Conservation (phyloP, 2,797 vertebrate genomes). For the Poecilia picta region DNA sequence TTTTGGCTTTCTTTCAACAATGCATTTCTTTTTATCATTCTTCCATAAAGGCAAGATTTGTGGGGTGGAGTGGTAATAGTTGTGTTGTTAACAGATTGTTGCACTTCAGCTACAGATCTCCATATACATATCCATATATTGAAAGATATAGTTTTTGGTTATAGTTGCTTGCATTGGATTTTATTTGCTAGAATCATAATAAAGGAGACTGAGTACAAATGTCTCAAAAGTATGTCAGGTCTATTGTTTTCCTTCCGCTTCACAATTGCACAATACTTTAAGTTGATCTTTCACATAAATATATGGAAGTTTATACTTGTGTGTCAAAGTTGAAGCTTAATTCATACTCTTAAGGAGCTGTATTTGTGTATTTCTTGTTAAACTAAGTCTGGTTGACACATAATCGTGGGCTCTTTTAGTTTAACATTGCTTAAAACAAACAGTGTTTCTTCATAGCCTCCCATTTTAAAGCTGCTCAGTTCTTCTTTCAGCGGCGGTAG, state of each 20-base stretch:
- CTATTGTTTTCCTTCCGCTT: neutral
- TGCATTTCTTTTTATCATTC: neutral
- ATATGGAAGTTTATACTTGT: neutral
- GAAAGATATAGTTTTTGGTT: too few relatives aligned
- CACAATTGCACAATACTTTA: neutral
- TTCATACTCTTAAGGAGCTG: neutral
- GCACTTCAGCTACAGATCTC: neutral
- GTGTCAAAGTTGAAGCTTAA: neutral
- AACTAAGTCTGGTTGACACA: neutral
- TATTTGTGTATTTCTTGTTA: neutral
- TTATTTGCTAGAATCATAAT: neutral
- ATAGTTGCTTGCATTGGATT: neutral
- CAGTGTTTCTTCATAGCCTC: conserved; percentile 10
- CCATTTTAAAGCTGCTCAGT: conserved; percentile 24
- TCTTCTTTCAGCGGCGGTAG: conserved; percentile 54
- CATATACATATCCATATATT: neutral
- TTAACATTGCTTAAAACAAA: conserved; percentile 7
- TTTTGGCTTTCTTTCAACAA: neutral
- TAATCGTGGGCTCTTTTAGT: neutral
- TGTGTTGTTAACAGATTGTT: neutral
- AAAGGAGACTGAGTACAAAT: neutral
- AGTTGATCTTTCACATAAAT: neutral
- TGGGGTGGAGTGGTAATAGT: neutral
- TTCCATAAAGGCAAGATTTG: neutral
- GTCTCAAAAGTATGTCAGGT: neutral